Base-by-base conservation (phyloP, 2,797 vertebrate species). In the Aeoliscus strigatus region DNA sequence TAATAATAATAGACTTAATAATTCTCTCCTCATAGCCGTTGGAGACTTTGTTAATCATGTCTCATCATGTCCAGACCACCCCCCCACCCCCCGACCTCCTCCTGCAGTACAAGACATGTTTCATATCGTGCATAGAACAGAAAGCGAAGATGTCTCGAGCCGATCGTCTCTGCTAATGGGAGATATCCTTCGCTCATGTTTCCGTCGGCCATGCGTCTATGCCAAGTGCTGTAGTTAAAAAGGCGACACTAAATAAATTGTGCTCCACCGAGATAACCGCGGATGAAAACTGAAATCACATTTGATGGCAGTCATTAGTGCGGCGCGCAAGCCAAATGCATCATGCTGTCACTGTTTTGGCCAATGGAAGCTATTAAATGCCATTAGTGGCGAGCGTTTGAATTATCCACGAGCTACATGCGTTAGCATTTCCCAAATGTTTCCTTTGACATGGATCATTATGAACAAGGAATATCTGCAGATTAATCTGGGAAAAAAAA, bases 241-340 rank as follows among this genome's bases (percentile, higher is more conserved):
- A 84, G 79, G 78, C 85, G 83, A 77, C 81, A 80, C 84, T 72
- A 83, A 88, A 86, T 89, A 85, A 87, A 90, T 86, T 81, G 84
- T 64, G 46, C 77, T 74, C 62, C 51, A 39, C 65, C 53, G 70
- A 75, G 81, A 84, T 82, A 88, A 86, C 77, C 68, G 66, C 48
- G 58, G 62, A 66, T 75, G 81, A 85, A 86, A 84, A 82, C 64
- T 77, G 42, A 80, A 85, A 83, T 86, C 77, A 74, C 75, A 74
- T 85, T 85, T 86, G 79, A 87, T 83, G 82, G 84, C 74, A 79
- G 82, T 85, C 85, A 88, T 89, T 90, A 89, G 77, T 66, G 75
- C 56, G 64, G 66, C 54, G 81, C 44, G 53, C 77, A 67, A 75
- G 76, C 77, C 69, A 78, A 83, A 89, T 88, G 68, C 77, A 88